These are phyloP conservation scores for Caenorhabditis sp. DNA, from an alignment of 2,888 invertebrate species.

Conservation along the genomic window DNA sequence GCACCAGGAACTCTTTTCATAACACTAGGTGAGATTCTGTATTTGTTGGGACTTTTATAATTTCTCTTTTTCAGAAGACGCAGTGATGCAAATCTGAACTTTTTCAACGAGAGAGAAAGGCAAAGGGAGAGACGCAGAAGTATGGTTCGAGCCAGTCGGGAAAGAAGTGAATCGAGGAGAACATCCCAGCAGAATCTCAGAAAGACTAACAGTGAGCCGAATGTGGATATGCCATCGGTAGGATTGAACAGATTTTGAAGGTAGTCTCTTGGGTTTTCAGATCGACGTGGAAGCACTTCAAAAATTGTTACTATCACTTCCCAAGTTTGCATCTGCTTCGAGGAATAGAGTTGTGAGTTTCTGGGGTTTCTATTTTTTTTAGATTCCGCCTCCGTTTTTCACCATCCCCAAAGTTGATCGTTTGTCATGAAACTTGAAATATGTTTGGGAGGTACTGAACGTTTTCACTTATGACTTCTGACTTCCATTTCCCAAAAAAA, in stretches of 20 bases:
- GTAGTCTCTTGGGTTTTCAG: slow-evolving; percentile 41
- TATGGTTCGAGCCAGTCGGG: slow-evolving; percentile 70
- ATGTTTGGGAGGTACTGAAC: too few species aligned
- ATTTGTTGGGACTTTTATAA: neutral
- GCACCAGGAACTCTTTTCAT: slow-evolving; percentile 66
- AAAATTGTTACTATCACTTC: slow-evolving; percentile 66
- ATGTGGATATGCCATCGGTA: slow-evolving; percentile 75
- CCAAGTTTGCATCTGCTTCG: slow-evolving; percentile 61
- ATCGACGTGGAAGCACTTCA: slow-evolving; percentile 74
- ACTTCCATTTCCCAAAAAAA: too few species aligned
- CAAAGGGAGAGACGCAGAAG: slow-evolving; percentile 68
- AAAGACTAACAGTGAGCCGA: slow-evolving; percentile 80
- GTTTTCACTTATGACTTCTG: too few species aligned
- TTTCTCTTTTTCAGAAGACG: slow-evolving; percentile 63
- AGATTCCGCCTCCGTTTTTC: too few species aligned
- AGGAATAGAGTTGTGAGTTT: slow-evolving; percentile 28
- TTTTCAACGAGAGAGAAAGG: slow-evolving; percentile 66
- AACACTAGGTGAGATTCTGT: slow-evolving; percentile 30
- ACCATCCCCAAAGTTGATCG: too few species aligned
- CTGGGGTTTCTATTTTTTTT: neutral
- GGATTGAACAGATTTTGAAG: neutral
- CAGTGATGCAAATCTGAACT: slow-evolving; percentile 75
- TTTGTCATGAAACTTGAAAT: too few species aligned
- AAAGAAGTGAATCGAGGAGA: slow-evolving; percentile 68
- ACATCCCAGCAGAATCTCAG: slow-evolving; percentile 66